phyloP scores from a whole-genome alignment of 2,888 invertebrate genomes.

The Lamproptera curius region DNA sequence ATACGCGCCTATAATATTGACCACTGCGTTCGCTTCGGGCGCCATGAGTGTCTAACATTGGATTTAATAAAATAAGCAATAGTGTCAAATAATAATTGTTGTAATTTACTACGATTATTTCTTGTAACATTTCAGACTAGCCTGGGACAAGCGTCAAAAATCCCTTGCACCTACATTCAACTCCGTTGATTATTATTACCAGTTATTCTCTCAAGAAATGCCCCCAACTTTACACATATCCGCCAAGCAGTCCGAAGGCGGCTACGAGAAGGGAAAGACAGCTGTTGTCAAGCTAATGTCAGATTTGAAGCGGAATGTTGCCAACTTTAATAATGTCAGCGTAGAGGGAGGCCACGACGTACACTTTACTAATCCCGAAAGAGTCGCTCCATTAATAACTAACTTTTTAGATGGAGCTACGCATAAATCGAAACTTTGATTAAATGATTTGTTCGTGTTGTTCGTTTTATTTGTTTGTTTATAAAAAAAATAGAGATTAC shows the following conservation, averaged over 20 bases:
- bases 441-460: no score
- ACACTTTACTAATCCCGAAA: conserved; percentile 77
- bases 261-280: conserved; percentile 28
- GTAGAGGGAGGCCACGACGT: conserved; percentile 80
- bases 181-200: conserved; percentile 42
- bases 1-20: no score
- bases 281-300: conserved; percentile 32
- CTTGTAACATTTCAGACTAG: no score
- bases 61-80: no score
- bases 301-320: conserved; percentile 24
- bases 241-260: conserved; percentile 30
- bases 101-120: no score
- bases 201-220: conserved; percentile 39
- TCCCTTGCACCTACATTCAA: conserved; percentile 42
- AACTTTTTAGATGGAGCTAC: no score
- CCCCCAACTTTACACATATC: conserved; percentile 47
- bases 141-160: conserved; percentile 53
- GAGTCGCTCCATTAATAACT: conserved; percentile 7
- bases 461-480: no score
- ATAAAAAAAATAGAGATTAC: no score
- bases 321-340: conserved; percentile 25
- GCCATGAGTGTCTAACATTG: no score
- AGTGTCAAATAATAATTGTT: no score
- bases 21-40: no score
- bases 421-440: no score